Conservation (phyloP, 2,113 vertebrate species). For the Semicossyphus pulcher region DNA sequence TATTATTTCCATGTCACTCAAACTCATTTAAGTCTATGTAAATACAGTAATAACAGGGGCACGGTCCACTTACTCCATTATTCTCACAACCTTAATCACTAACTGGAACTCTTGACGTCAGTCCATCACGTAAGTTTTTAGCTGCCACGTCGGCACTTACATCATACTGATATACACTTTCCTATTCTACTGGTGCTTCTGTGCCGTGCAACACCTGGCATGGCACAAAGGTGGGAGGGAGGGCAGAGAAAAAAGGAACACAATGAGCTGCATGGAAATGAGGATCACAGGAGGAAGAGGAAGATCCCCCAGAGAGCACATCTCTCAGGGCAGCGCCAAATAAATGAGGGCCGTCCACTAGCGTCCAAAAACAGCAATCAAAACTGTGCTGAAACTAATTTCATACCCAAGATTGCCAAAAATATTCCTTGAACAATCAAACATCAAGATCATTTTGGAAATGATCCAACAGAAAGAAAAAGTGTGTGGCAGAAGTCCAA, state of each 20-base stretch:
- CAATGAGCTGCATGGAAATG: slow-evolving; percentile 50
- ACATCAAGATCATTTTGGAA: too few relatives aligned
- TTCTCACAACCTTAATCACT: not conserved
- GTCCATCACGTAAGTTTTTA: slow-evolving; percentile 19
- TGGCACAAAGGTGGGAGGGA: slow-evolving; percentile 13
- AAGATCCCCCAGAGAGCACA: slow-evolving; percentile 11
- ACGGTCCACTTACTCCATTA: slow-evolving; percentile 23
- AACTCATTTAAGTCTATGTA: not conserved
- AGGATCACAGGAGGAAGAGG: slow-evolving; percentile 12
- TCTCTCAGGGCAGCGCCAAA: not conserved
- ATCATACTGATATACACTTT: slow-evolving; percentile 29
- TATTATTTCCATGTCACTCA: not conserved
- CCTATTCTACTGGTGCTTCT: slow-evolving; percentile 25
- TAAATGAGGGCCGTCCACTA: not conserved
- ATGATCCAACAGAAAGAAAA: too few relatives aligned
- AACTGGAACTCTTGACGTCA: not conserved
- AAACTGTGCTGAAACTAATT: not conserved
- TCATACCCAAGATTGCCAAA: not conserved
- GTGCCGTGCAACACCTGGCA: slow-evolving; percentile 14
- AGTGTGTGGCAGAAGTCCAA: too few relatives aligned
- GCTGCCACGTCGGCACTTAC: slow-evolving; percentile 43
- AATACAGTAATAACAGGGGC: slow-evolving; percentile 11
- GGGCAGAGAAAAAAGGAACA: slow-evolving; percentile 21
- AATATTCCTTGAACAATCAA: not conserved
- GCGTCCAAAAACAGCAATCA: slow-evolving; percentile 1